These are phyloP conservation scores for Drosophila rhopaloa DNA, from an alignment of 1,140 invertebrate genomes.

Conservation along the genomic window DNA sequence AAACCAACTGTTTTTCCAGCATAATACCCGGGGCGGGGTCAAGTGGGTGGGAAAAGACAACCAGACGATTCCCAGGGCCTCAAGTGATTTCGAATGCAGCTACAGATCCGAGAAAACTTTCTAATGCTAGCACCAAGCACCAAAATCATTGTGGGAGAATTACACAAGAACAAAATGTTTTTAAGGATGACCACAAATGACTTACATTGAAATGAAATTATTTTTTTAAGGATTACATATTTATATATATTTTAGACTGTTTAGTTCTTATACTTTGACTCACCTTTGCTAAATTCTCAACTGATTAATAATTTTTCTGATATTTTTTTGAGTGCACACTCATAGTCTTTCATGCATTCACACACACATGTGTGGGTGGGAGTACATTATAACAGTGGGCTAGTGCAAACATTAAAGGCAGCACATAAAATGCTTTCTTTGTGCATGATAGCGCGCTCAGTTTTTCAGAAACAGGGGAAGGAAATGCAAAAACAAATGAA, in stretches of 20 bases:
- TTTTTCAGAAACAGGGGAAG: constrained; percentile 34
- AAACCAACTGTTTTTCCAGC: constrained; percentile 62
- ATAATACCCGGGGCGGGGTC: constrained; percentile 55
- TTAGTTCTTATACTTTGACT: too few relatives aligned
- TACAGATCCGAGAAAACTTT: constrained; percentile 41
- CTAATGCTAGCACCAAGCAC: constrained; percentile 38
- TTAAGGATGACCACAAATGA: too few relatives aligned
- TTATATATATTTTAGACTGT: too few relatives aligned
- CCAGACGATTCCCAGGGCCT: constrained; percentile 23
- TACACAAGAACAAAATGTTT: background rate
- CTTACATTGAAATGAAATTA: too few relatives aligned
- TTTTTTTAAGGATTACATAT: too few relatives aligned
- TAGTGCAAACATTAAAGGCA: constrained; percentile 74
- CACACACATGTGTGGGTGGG: constrained; percentile 13
- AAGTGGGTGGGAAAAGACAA: constrained; percentile 24
- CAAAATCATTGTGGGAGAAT: constrained; percentile 16
- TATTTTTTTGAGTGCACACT: constrained; percentile 15
- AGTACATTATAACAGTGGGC: constrained; percentile 76
- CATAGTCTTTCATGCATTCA: background rate
- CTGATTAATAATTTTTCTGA: too few relatives aligned
- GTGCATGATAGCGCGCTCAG: constrained; percentile 55
- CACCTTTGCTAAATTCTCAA: too few relatives aligned
- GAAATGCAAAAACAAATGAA: constrained; percentile 70
- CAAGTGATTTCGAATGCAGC: constrained; percentile 63
- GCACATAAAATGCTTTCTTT: constrained; percentile 77